Evolutionary conservation across 2,797 vertebrate species (phyloP).

Genomic region (Coracias cyanogaster): DNA sequence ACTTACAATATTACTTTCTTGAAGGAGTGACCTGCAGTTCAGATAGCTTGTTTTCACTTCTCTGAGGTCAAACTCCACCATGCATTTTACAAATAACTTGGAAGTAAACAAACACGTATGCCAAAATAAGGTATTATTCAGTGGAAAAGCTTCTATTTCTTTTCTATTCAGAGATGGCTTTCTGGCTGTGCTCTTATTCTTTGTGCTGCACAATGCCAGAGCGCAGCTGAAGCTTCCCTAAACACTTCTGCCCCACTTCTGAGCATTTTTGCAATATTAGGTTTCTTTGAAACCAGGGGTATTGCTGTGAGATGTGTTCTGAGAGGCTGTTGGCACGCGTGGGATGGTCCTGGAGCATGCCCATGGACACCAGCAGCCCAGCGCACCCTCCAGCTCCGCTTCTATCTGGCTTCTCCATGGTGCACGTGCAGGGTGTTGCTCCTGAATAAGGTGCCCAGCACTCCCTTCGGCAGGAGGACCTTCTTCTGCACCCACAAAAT

Average conservation of each 20-base stretch:
- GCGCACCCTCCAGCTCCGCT: accelerated
- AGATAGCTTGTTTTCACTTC: constrained; percentile 51
- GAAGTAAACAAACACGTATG: constrained; percentile 68
- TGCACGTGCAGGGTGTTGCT: accelerated
- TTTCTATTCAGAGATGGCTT: constrained; percentile 57
- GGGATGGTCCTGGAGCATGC: not conserved
- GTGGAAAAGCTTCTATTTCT: constrained; percentile 66
- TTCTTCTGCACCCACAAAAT: not conserved
- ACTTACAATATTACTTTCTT: constrained; percentile 67
- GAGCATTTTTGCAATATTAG: not conserved
- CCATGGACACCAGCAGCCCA: not conserved
- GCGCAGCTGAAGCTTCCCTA: constrained; percentile 37
- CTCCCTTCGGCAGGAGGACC: no score
- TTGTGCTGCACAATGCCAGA: constrained; percentile 45
- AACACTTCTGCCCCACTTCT: constrained; percentile 59
- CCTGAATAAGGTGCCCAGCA: not conserved
- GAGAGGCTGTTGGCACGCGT: not conserved
- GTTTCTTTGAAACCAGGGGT: not conserved
- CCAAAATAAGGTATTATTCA: constrained; percentile 66
- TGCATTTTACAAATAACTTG: constrained; percentile 69
- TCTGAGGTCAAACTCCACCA: constrained; percentile 19
- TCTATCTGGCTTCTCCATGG: not conserved
- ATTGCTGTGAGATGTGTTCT: not conserved
- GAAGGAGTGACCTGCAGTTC: constrained; percentile 60
- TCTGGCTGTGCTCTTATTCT: constrained; percentile 50